Conservation (phyloP, 2,888 invertebrate species). For the Conistra vaccinii region DNA sequence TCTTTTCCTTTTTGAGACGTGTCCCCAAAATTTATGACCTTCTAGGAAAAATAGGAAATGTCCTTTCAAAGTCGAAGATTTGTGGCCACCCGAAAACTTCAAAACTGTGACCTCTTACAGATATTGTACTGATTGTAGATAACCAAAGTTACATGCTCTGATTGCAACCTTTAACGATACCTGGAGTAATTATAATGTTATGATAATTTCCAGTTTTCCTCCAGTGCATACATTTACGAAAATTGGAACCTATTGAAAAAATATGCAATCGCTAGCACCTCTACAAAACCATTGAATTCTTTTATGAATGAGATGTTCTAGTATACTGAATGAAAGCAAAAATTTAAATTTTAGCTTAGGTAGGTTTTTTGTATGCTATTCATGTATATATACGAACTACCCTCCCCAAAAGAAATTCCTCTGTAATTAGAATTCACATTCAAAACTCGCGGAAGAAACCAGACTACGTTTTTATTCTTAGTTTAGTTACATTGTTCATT, state of each 20-base stretch:
- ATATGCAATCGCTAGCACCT: background rate
- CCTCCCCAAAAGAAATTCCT: background rate
- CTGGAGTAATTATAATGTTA: background rate
- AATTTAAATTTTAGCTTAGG: background rate
- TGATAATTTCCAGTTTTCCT: background rate
- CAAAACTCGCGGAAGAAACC: background rate
- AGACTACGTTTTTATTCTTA: background rate
- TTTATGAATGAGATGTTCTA: background rate
- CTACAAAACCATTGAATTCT: background rate
- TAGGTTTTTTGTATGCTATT: background rate
- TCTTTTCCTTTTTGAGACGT: constrained; percentile 81
- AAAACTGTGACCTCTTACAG: background rate
- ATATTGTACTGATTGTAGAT: too few relatives aligned
- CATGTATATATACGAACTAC: background rate
- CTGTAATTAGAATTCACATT: background rate
- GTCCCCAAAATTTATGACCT: constrained; percentile 72
- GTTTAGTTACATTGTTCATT: background rate
- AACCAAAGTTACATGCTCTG: too few relatives aligned
- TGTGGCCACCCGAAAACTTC: constrained; percentile 31
- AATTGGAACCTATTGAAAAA: background rate
- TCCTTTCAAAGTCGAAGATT: constrained; percentile 18
- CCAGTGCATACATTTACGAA: background rate
- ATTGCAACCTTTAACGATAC: too few relatives aligned
- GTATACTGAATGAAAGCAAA: background rate
- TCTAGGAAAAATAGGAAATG: constrained; percentile 51